Evolutionary conservation across 2,113 vertebrate species (phyloP).

Genomic region (Ceyx margarethae): DNA sequence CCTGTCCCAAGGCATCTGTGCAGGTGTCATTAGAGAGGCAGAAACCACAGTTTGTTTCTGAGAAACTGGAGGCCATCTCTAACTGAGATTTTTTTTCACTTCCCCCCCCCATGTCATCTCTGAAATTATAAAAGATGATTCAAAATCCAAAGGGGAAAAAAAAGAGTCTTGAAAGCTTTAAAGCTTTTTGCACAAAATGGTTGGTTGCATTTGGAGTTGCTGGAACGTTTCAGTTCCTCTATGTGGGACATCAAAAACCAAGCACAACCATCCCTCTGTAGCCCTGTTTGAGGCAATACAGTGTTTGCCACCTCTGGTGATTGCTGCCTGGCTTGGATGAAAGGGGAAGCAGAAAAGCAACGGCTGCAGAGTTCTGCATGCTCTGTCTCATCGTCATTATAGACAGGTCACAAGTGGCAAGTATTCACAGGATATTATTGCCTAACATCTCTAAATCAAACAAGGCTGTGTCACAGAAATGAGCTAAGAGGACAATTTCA

Average conservation of each 20-base stretch:
- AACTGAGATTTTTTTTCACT: not conserved
- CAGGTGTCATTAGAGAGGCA: not conserved
- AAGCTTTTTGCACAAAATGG: not conserved
- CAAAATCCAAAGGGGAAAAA: not conserved
- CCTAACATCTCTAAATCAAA: not conserved
- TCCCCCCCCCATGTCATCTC: not conserved
- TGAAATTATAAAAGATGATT: not conserved
- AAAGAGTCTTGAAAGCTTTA: not conserved
- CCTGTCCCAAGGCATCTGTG: accelerated
- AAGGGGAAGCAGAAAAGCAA: not conserved
- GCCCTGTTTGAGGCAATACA: accelerated
- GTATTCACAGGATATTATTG: not conserved
- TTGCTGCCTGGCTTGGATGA: not conserved
- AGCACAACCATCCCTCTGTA: not conserved
- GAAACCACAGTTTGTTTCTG: not conserved
- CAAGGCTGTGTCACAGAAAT: not conserved
- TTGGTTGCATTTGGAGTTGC: not conserved
- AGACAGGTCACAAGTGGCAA: not conserved
- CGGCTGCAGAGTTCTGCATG: not conserved
- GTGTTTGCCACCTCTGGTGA: not conserved
- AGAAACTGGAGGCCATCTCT: not conserved
- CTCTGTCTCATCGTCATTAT: not conserved
- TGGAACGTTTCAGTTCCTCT: not conserved
- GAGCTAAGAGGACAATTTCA: not conserved
- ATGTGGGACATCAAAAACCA: not conserved